phyloP scores from a whole-genome alignment of 1,140 invertebrate species.

The Frieseomelitta varia region DNA sequence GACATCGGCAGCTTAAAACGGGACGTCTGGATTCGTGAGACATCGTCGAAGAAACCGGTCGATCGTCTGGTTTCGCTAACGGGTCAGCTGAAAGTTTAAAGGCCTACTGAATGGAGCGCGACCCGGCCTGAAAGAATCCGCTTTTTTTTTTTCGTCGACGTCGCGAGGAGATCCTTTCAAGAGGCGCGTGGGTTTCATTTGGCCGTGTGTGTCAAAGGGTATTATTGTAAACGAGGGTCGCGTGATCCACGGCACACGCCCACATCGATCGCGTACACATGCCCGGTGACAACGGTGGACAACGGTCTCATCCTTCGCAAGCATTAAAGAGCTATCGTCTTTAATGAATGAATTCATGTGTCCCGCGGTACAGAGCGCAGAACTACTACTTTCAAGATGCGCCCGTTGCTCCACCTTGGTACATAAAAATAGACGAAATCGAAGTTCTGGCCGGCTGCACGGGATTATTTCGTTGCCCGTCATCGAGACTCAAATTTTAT shows the following conservation, averaged over 20 bases:
- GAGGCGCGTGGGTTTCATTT: constrained; percentile 62
- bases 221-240: constrained; percentile 69
- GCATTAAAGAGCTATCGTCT: constrained; percentile 23
- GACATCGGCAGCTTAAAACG: constrained; percentile 36
- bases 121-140: constrained; percentile 45
- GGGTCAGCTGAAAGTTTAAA: constrained; percentile 64
- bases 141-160: constrained; percentile 12
- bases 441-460: not conserved
- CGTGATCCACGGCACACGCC: constrained; percentile 68
- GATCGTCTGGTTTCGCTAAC: constrained; percentile 42
- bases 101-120: constrained; percentile 45
- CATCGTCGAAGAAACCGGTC: constrained; percentile 11
- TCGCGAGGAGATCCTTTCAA: constrained; percentile 51
- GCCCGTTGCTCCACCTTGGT: not conserved
- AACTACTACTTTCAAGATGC: not conserved
- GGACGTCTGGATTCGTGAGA: constrained; percentile 13
- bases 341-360: constrained; percentile 48
- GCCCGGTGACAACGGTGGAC: constrained; percentile 20
- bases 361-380: not conserved
- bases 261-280: constrained; percentile 54
- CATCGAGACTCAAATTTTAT: not conserved
- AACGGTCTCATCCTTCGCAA: not conserved
- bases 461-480: not conserved
- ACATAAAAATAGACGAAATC: not conserved
- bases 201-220: constrained; percentile 66